phyloP scores from a whole-genome alignment of 2,888 invertebrate genomes.

The Ectemnius lituratus region DNA sequence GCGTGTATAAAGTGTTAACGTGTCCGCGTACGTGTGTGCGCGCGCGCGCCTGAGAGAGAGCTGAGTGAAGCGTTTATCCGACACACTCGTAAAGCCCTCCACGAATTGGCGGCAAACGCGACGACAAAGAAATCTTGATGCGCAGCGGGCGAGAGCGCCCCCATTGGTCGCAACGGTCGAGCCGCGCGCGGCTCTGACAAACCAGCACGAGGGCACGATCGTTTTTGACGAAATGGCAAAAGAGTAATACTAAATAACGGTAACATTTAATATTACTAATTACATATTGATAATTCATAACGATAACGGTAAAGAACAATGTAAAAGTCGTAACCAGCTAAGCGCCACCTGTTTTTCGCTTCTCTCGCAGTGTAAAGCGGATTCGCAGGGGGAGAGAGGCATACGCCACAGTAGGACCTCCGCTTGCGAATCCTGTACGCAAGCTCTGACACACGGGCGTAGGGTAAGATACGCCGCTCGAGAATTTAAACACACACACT shows the following conservation, averaged over 20 bases:
- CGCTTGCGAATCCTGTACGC: constrained; percentile 36
- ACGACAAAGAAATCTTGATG: neutral
- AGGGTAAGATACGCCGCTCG: constrained; percentile 15
- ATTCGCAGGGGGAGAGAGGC: constrained; percentile 42
- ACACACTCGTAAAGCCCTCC: constrained; percentile 26
- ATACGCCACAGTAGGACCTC: constrained; percentile 10
- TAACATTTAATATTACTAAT: constrained; percentile 18
- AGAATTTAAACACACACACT: constrained; percentile 3
- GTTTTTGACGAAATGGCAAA: constrained; percentile 11
- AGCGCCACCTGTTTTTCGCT: constrained; percentile 64
- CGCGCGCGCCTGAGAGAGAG: constrained; percentile 37
- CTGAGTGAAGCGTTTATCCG: constrained; percentile 33
- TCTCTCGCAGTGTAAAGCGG: constrained; percentile 65
- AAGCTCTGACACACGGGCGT: constrained; percentile 9
- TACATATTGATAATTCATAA: constrained; percentile 10
- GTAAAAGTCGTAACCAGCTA: constrained; percentile 51
- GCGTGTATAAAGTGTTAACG: constrained; percentile 42
- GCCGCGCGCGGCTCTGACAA: neutral
- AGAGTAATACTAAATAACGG: constrained; percentile 18
- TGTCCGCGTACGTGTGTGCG: constrained; percentile 36
- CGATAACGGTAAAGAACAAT: constrained; percentile 9
- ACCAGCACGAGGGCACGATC: constrained; percentile 3
- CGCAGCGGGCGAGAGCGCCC: too few relatives aligned
- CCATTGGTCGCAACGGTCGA: too few relatives aligned
- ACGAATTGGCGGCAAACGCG: constrained; percentile 7